Base-by-base conservation (phyloP, 2,888 invertebrate species). In the Melanargia galathea region DNA sequence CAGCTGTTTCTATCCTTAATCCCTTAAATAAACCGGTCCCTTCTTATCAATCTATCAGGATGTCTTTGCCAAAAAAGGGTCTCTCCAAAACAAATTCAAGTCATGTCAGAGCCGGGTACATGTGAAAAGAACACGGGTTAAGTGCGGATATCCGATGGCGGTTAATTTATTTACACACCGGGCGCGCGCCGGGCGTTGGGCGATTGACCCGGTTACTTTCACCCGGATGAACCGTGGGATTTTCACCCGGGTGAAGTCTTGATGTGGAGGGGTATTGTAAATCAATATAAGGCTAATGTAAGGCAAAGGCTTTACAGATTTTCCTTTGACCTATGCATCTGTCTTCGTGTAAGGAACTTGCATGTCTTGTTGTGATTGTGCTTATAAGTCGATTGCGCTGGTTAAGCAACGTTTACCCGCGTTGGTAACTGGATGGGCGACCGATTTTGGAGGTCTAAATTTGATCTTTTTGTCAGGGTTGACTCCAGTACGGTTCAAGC, bases 131-230 rank as follows among this genome's bases (percentile, higher is more conserved):
- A 70, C 69, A 62, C 70, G 73, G 71, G 64, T 65, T 69, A 74
- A 81, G 79, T 74, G 75, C 80, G 83, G 83, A 84, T 84, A 84
- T 86, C 82, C 82, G 82, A 83, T 82, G 77, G 78, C 76, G 79
- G 84, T 84, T 85, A 87, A 87, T 87, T 86, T 87, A 87, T 87
- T 87, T 86, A 85, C 85, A 80, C 77, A 71, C 79, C 74, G 16
- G 49, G 45, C 16, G 11, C 20, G 20, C 3, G 30, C 30, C 33
- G 79, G 76, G 75, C 77, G 77, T 80, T 71, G 65, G 75, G 78
- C 82, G 79, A 82, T 83, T 80, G 86, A 85, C 82, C 86, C 82
- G 83, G 80, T 80, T 82, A 68, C 64, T 67, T 70, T 63, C 63
- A 63, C 64, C 58, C 61, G 60, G 60, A 57, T 65, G 60, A 65